Evolutionary conservation across 2,888 invertebrate species (phyloP).

Genomic region (Phoenoteleia sp.): DNA sequence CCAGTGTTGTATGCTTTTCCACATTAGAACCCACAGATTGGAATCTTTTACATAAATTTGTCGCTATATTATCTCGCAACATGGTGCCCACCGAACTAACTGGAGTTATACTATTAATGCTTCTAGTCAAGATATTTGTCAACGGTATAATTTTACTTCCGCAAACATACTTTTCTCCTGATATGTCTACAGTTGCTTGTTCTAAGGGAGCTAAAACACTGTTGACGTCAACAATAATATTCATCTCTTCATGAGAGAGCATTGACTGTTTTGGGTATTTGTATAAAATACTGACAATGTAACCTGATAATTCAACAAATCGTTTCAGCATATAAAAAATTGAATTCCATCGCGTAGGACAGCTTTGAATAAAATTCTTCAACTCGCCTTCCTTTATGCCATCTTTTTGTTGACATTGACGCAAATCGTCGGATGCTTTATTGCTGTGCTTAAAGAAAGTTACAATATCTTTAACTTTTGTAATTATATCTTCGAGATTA

Average conservation of each 20-base stretch:
- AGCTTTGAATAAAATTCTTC: conserved; percentile 17
- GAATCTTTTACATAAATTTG: conserved; percentile 2
- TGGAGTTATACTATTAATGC: background rate
- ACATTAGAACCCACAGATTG: background rate
- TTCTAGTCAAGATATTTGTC: background rate
- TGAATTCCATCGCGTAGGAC: conserved; percentile 23
- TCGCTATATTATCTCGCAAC: background rate
- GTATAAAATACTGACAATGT: background rate
- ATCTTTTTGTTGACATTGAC: background rate
- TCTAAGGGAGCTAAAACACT: background rate
- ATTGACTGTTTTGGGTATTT: background rate
- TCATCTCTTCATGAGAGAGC: background rate
- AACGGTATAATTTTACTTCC: conserved; percentile 2
- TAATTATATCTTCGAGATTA: background rate
- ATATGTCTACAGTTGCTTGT: conserved; percentile 1
- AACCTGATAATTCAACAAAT: conserved; percentile 14
- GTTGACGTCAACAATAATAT: background rate
- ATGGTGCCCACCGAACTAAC: background rate
- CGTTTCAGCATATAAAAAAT: conserved; percentile 1
- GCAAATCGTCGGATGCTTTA: conserved; percentile 9
- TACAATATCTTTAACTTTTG: conserved; percentile 25
- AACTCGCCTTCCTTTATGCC: background rate
- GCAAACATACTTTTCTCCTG: background rate
- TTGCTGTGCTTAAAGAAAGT: conserved; percentile 29
- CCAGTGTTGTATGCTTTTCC: background rate